Percentiles rank a stretch among this genome's conserved stretches.
phyloP scores from a whole-genome alignment of 2,888 invertebrate species.

The Tortricodes alternella region DNA sequence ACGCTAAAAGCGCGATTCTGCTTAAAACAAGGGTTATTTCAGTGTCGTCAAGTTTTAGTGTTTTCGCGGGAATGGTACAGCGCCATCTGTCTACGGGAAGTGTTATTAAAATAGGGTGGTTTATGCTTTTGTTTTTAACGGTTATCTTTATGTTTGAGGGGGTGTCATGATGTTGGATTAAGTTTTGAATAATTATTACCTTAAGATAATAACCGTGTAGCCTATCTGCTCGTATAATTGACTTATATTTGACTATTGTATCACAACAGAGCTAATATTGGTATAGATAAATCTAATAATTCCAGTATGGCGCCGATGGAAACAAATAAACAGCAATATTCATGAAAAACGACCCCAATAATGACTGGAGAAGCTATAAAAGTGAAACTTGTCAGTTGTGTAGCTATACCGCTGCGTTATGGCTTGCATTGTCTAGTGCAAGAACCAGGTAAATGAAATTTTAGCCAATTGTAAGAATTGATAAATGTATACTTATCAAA shows the following conservation, averaged over 20 bases:
- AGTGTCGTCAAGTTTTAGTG: constrained; percentile 68
- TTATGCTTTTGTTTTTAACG: constrained; percentile 29
- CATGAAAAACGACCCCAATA: constrained; percentile 11
- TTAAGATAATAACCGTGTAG: too few species aligned
- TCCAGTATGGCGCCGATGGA: constrained; percentile 17
- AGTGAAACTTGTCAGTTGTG: constrained; percentile 25
- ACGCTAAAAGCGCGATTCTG: constrained; percentile 65
- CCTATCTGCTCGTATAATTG: too few species aligned
- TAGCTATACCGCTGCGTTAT: constrained; percentile 21
- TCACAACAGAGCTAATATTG: too few species aligned
- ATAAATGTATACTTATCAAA: neutral
- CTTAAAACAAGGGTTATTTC: constrained; percentile 66
- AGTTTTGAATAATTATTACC: neutral
- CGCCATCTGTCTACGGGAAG: constrained; percentile 50
- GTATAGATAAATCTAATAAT: constrained; percentile 21
- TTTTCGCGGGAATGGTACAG: constrained; percentile 37
- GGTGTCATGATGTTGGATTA: neutral
- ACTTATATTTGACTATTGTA: too few species aligned
- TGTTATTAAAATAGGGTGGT: constrained; percentile 30
- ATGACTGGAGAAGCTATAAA: constrained; percentile 9
- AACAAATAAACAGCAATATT: constrained; percentile 27
- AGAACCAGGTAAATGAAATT: constrained; percentile 1
- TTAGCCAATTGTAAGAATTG: neutral
- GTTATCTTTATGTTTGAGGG: constrained; percentile 11
- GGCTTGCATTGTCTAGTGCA: neutral